phyloP scores from a whole-genome alignment of 2,113 vertebrate species.

The Urocolius indicus region DNA sequence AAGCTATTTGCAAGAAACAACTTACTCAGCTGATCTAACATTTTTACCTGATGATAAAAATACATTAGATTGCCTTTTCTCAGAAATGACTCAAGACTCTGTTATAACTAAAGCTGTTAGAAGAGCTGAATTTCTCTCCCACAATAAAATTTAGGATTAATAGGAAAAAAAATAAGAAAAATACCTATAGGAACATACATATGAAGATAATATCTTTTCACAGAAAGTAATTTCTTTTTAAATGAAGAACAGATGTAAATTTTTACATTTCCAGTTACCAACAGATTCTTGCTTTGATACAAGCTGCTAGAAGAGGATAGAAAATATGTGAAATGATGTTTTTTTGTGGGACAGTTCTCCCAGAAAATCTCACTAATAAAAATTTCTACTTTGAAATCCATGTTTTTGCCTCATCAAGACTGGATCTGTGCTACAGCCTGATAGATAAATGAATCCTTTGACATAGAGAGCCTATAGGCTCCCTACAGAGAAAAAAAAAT shows the following conservation, averaged over 20 bases:
- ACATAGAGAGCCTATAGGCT: background rate
- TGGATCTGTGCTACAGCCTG: background rate
- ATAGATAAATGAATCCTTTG: background rate
- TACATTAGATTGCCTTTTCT: background rate
- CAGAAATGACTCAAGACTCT: background rate
- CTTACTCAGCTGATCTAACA: background rate
- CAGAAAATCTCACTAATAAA: background rate
- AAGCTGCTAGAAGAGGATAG: background rate
- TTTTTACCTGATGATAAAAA: background rate
- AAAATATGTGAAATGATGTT: background rate
- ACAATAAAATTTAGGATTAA: background rate
- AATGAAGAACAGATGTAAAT: background rate
- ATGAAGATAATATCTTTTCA: background rate
- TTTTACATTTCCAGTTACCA: background rate
- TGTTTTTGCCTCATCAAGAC: background rate
- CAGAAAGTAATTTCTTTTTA: fast-evolving
- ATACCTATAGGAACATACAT: fast-evolving
- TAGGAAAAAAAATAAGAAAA: background rate
- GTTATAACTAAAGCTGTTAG: background rate
- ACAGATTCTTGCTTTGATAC: background rate
- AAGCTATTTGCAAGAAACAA: background rate
- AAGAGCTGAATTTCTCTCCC: background rate
- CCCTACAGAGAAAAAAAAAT: background rate
- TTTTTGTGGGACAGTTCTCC: background rate
- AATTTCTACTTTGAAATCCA: background rate